Evolutionary conservation across 2,888 invertebrate species (phyloP).

Genomic region (Clostera curtula): DNA sequence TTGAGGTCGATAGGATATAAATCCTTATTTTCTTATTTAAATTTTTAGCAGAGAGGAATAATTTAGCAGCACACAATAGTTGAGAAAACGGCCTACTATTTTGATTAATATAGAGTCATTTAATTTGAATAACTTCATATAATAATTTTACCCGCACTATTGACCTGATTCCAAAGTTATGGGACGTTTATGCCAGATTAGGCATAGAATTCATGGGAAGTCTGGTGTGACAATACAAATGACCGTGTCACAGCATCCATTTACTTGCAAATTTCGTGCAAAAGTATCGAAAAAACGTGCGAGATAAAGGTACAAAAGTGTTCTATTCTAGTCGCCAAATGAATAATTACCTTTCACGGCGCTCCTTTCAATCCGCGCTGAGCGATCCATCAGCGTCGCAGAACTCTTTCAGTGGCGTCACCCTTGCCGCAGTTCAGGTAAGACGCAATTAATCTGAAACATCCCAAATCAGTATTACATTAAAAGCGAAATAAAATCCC

Average conservation of each 20-base stretch:
- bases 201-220: constrained; percentile 57
- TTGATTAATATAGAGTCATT: too few species aligned
- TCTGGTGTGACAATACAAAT: constrained; percentile 61
- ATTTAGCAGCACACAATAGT: too few species aligned
- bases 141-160: too few species aligned
- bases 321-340: constrained; percentile 74
- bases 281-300: constrained; percentile 62
- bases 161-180: too few species aligned
- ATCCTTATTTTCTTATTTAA: too few species aligned
- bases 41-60: too few species aligned
- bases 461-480: constrained; percentile 75
- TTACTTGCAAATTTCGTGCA: constrained; percentile 74
- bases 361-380: constrained; percentile 71
- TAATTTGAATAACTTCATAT: too few species aligned
- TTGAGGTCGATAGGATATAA: too few species aligned
- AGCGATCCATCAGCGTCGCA: constrained; percentile 70
- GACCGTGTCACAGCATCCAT: constrained; percentile 66
- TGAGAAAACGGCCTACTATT: too few species aligned
- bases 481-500: constrained; percentile 70
- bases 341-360: constrained; percentile 74
- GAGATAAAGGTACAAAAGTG: constrained; percentile 74
- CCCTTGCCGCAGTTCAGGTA: constrained; percentile 70
- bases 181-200: constrained; percentile 30
- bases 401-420: constrained; percentile 72
- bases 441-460: constrained; percentile 73